These are phyloP conservation scores for Anser cygnoides DNA, from an alignment of 2,113 vertebrate genomes.

Conservation along the genomic window DNA sequence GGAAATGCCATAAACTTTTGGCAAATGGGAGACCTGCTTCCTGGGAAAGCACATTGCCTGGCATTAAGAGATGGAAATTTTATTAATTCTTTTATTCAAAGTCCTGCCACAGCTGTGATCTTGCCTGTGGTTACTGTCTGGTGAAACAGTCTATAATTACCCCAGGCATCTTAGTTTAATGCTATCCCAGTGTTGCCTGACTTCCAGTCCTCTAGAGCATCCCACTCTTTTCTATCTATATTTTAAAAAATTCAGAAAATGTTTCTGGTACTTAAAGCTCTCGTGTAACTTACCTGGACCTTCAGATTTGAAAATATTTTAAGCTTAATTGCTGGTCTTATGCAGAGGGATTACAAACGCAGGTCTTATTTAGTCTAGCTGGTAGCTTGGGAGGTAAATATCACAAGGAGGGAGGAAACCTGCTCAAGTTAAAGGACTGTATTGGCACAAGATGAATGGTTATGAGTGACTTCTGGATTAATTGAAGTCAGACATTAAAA, in stretches of 20 bases:
- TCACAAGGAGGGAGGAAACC: conserved; percentile 50
- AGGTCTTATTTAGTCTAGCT: conserved; percentile 56
- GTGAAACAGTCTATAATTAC: conserved; percentile 40
- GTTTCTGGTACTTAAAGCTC: not conserved
- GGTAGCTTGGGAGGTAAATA: conserved; percentile 12
- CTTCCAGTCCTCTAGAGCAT: not conserved
- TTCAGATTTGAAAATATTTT: not conserved
- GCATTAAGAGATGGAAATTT: conserved; percentile 31
- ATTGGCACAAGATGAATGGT: conserved; percentile 60
- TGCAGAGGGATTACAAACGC: not conserved
- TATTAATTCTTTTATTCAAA: conserved; percentile 41
- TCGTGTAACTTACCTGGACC: not conserved
- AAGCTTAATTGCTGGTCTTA: not conserved
- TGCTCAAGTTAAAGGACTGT: not conserved
- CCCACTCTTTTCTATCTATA: not conserved
- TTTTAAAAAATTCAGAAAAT: not conserved
- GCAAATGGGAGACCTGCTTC: not conserved
- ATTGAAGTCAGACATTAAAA: conserved; percentile 65
- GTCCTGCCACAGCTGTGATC: conserved; percentile 39
- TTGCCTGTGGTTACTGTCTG: conserved; percentile 30
- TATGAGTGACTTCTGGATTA: conserved; percentile 13
- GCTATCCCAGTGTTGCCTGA: not conserved
- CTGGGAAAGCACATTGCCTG: not conserved
- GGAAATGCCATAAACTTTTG: conserved; percentile 7
- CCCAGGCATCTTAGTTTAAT: conserved; percentile 4